These are phyloP conservation scores for Cliona cf. orientalis DNA, from an alignment of 37 sponge, comb jelly and placozoan genomes.

Conservation along the genomic window DNA sequence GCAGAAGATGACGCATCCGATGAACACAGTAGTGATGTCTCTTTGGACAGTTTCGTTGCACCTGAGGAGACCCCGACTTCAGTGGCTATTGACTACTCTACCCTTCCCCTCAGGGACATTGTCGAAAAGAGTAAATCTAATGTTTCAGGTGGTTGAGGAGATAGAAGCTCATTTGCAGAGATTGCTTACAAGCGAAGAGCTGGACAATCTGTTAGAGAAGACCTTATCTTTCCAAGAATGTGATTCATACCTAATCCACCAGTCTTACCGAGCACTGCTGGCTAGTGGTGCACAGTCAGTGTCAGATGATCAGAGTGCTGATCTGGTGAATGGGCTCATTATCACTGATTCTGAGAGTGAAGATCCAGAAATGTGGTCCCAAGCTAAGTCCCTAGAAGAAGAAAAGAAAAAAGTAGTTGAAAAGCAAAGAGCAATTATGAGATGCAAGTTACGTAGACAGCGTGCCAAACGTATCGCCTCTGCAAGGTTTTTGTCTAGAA, in stretches of 20 bases:
- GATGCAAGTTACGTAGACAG: background rate
- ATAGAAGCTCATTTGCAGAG: background rate
- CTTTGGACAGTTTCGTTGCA: background rate
- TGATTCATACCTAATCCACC: background rate
- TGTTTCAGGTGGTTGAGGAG: background rate
- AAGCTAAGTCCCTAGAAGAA: background rate
- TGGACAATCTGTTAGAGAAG: background rate
- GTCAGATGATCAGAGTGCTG: background rate
- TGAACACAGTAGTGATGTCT: no score
- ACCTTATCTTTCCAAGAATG: background rate
- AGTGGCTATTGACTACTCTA: background rate
- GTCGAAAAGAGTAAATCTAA: background rate
- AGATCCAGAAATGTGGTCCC: constrained; percentile 8
- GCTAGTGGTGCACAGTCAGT: background rate
- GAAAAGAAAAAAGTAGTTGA: background rate
- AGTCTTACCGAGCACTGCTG: background rate
- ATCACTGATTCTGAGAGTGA: constrained; percentile 38
- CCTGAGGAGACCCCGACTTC: background rate
- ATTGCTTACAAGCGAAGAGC: background rate
- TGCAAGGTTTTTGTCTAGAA: constrained; percentile 8
- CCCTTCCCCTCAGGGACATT: background rate
- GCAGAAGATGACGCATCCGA: background rate
- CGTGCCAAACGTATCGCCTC: background rate
- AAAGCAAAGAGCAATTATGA: constrained; percentile 12
- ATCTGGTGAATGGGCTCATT: constrained; percentile 14